Evolutionary conservation across 1,140 invertebrate species (phyloP).

Genomic region (Brachionus rubens): DNA sequence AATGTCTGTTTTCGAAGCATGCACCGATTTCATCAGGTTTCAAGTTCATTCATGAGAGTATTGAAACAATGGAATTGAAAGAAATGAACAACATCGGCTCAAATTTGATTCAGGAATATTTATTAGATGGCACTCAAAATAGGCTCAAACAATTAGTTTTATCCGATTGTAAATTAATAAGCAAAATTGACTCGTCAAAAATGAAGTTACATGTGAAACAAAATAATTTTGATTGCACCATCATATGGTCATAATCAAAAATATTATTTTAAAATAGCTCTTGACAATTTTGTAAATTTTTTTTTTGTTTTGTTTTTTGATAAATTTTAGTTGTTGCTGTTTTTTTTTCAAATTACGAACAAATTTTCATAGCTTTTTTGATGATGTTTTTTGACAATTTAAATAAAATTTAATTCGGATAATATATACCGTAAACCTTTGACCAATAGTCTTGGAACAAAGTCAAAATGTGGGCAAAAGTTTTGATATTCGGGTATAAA

Average conservation of each 20-base stretch:
- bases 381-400: too few relatives aligned
- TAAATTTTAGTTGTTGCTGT: too few relatives aligned
- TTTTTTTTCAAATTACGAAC: too few relatives aligned
- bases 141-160: background rate
- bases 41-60: constrained; percentile 14
- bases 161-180: constrained; percentile 11
- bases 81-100: constrained; percentile 9
- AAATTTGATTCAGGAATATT: constrained; percentile 18
- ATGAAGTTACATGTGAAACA: background rate
- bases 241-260: background rate
- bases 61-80: constrained; percentile 32
- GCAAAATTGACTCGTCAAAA: background rate
- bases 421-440: too few relatives aligned
- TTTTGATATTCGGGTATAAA: too few relatives aligned
- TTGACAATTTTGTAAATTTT: too few relatives aligned
- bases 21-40: background rate
- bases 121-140: background rate
- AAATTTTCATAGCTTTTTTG: too few relatives aligned
- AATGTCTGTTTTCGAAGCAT: constrained; percentile 5
- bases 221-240: constrained; percentile 2
- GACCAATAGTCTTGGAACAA: too few relatives aligned
- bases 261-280: background rate
- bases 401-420: too few relatives aligned
- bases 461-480: too few relatives aligned
- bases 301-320: too few relatives aligned